Conservation (phyloP, 2,113 vertebrate species). For the Cichladusa arquata region DNA sequence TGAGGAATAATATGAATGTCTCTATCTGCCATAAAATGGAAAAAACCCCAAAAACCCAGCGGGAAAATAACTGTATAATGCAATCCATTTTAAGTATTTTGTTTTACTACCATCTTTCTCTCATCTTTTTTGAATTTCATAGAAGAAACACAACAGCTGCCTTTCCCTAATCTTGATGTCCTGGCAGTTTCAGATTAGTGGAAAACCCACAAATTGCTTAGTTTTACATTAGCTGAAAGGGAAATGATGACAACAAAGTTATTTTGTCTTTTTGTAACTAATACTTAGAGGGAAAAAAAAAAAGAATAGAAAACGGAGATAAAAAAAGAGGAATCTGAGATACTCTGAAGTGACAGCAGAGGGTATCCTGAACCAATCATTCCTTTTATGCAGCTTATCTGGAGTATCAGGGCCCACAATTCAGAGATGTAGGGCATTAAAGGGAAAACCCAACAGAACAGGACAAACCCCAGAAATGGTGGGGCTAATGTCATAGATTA, state of each 20-base stretch:
- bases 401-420: background rate
- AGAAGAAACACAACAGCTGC: background rate
- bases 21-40: background rate
- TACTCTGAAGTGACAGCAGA: background rate
- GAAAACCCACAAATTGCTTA: background rate
- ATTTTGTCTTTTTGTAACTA: background rate
- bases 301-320: background rate
- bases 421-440: background rate
- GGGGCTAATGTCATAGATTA: background rate
- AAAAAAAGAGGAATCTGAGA: background rate
- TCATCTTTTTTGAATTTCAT: constrained; percentile 2
- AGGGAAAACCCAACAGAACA: background rate
- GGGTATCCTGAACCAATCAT: background rate
- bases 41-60: background rate
- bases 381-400: background rate
- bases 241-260: background rate
- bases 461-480: background rate
- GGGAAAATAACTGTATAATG: background rate
- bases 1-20: background rate
- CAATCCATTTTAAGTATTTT: background rate
- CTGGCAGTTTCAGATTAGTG: background rate
- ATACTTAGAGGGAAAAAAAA: background rate
- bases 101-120: background rate
- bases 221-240: background rate
- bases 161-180: background rate